Percentiles rank a stretch among this genome's conserved stretches.
Conservation (phyloP, 2,797 vertebrate genomes). For the Atherinosoma microstoma region DNA sequence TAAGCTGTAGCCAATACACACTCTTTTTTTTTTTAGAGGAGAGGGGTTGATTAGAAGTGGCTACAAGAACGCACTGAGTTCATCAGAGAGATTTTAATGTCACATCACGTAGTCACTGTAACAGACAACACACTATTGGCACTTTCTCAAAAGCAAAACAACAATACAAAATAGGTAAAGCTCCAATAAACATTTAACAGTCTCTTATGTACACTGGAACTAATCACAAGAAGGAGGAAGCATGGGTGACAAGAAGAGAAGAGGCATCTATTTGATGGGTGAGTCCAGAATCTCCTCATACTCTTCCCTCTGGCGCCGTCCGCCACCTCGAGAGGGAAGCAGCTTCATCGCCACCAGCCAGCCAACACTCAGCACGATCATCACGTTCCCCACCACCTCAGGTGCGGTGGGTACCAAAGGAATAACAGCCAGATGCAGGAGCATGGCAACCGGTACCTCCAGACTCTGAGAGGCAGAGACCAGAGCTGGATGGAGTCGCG, state of each 20-base stretch:
- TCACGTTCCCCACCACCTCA: slow-evolving; percentile 88
- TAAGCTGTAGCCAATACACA: slow-evolving; percentile 26
- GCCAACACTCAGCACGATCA: slow-evolving; percentile 91
- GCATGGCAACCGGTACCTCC: slow-evolving; percentile 92
- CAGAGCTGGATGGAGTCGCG: slow-evolving; percentile 93
- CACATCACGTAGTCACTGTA: slow-evolving; percentile 72
- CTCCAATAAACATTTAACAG: slow-evolving; percentile 74
- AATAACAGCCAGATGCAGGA: slow-evolving; percentile 90
- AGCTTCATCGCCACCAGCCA: slow-evolving; percentile 92
- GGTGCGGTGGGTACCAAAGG: slow-evolving; percentile 87
- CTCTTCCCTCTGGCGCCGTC: slow-evolving; percentile 86
- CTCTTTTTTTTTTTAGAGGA: background rate
- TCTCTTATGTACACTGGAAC: slow-evolving; percentile 64
- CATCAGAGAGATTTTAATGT: slow-evolving; percentile 74
- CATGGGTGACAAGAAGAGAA: background rate
- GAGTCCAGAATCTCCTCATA: slow-evolving; percentile 97
- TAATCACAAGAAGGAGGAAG: slow-evolving; percentile 24
- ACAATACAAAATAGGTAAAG: slow-evolving; percentile 81
- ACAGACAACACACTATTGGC: slow-evolving; percentile 79
- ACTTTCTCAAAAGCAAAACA: slow-evolving; percentile 78
- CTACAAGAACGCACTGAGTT: slow-evolving; percentile 41
- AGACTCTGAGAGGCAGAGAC: slow-evolving; percentile 96
- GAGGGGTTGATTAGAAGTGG: slow-evolving; percentile 32
- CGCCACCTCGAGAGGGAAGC: slow-evolving; percentile 83
- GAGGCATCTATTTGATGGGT: slow-evolving; percentile 89